phyloP scores from a whole-genome alignment of 2,888 invertebrate genomes.

The Chesias legatella region DNA sequence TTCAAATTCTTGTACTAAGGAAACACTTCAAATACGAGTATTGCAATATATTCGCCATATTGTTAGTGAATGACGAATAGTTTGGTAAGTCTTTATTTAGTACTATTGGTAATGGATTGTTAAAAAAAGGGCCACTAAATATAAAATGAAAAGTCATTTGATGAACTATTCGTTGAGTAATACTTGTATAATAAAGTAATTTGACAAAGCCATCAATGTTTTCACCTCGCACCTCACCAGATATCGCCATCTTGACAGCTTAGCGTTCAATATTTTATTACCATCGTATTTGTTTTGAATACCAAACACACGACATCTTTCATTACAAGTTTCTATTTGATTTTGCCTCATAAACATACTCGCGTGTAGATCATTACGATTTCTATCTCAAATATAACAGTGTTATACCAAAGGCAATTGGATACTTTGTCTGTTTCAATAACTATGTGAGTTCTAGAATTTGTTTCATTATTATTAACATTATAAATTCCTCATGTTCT shows the following conservation, averaged over 20 bases:
- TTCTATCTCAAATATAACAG: slow-evolving; percentile 75
- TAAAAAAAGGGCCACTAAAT: no score
- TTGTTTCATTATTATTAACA: no score
- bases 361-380: slow-evolving; percentile 71
- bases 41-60: no score
- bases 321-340: slow-evolving; percentile 80
- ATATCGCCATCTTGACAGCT: slow-evolving; percentile 63
- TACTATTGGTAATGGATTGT: no score
- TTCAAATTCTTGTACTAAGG: background rate
- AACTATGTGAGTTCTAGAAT: slow-evolving; percentile 14
- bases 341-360: slow-evolving; percentile 73
- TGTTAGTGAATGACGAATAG: no score
- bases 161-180: slow-evolving; percentile 7
- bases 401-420: slow-evolving; percentile 43
- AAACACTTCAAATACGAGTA: no score
- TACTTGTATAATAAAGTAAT: slow-evolving; percentile 26
- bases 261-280: slow-evolving; percentile 75
- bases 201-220: slow-evolving; percentile 42
- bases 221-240: slow-evolving; percentile 50
- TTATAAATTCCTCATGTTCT: no score
- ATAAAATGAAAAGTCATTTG: no score
- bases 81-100: no score
- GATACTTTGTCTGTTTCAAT: background rate
- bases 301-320: slow-evolving; percentile 73
- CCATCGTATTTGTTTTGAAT: slow-evolving; percentile 67